A percentile compares a stretch with the other conserved stretches of the same genome.
Conservation (phyloP, 2,113 vertebrate genomes). For the Pelecanus crispus region DNA sequence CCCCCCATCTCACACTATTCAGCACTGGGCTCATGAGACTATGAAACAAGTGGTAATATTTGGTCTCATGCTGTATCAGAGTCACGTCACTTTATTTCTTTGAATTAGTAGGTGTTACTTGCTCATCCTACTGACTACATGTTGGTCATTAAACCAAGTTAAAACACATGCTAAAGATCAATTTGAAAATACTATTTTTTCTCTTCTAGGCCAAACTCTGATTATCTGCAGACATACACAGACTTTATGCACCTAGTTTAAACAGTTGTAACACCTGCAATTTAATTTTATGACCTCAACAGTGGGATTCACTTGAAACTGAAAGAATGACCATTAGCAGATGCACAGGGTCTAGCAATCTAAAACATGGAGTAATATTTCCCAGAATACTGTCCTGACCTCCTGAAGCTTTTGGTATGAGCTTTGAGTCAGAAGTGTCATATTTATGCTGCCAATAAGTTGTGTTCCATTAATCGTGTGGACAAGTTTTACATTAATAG, state of each 20-base stretch:
- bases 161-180: background rate
- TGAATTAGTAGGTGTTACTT: background rate
- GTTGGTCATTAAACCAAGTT: background rate
- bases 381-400: background rate
- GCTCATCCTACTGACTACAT: background rate
- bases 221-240: background rate
- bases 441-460: background rate
- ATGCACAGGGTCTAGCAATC: background rate
- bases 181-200: background rate
- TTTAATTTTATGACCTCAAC: background rate
- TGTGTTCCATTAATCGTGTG: background rate
- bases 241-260: background rate
- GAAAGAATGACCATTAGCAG: background rate
- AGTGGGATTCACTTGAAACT: background rate
- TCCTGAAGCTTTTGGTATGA: background rate
- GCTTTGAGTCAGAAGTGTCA: background rate
- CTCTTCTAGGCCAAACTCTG: background rate
- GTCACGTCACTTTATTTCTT: background rate
- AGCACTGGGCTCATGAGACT: background rate
- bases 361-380: background rate
- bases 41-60: background rate
- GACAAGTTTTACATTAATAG: background rate
- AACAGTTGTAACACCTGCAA: background rate
- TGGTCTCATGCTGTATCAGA: background rate
- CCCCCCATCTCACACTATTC: background rate